Evolutionary conservation across 2,797 vertebrate genomes (phyloP).

Genomic region (Acanthis flammea): DNA sequence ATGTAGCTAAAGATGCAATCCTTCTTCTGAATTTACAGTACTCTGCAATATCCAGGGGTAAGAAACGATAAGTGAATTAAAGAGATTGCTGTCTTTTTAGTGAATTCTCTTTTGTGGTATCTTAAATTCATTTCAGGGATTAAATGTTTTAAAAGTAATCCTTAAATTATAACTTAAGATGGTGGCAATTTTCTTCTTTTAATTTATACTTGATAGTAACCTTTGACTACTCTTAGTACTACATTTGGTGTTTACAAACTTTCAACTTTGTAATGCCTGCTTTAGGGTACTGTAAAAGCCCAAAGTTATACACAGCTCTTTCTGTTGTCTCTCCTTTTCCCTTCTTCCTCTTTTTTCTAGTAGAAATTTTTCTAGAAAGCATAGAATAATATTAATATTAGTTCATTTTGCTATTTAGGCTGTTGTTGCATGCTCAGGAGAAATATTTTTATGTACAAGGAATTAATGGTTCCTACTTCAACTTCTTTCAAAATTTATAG

Average conservation of each 20-base stretch:
- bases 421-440: background rate
- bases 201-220: background rate
- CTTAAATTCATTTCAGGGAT: background rate
- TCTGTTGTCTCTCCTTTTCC: background rate
- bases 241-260: background rate
- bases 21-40: background rate
- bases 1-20: background rate
- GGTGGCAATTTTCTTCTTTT: background rate
- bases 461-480: background rate
- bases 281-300: background rate
- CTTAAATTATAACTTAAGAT: background rate
- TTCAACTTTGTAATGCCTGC: background rate
- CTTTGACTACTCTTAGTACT: background rate
- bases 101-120: background rate
- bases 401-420: background rate
- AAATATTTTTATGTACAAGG: background rate
- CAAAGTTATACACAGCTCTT: background rate
- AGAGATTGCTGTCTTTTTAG: background rate
- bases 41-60: background rate
- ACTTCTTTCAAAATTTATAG: conserved; percentile 71
- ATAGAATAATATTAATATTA: background rate
- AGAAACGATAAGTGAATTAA: background rate
- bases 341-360: background rate
- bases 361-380: background rate
- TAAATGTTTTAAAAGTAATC: background rate